Conservation (phyloP, 2,113 vertebrate species). For the Clupea harengus region DNA sequence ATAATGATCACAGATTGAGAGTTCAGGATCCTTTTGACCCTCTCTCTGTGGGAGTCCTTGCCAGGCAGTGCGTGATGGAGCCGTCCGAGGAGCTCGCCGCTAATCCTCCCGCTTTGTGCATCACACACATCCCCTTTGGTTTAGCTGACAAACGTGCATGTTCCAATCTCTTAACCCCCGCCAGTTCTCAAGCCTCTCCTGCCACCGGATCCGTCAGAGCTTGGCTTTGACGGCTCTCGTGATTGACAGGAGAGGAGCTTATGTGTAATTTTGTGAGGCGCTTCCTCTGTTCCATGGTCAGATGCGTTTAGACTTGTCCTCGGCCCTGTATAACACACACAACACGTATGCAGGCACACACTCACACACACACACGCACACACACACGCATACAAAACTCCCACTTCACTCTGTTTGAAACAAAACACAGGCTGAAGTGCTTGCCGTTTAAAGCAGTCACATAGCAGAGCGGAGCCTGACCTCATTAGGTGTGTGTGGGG, state of each 20-base stretch:
- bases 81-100: slow-evolving; percentile 25
- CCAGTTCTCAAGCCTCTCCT: slow-evolving; percentile 41
- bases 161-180: slow-evolving; percentile 51
- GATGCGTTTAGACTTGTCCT: slow-evolving; percentile 73
- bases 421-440: slow-evolving; percentile 67
- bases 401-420: slow-evolving; percentile 45
- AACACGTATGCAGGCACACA: neutral
- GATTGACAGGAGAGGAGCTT: slow-evolving; percentile 73
- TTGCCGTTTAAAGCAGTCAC: slow-evolving; percentile 67
- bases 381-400: neutral
- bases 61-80: slow-evolving; percentile 22
- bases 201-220: slow-evolving; percentile 56
- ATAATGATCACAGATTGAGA: slow-evolving; percentile 60
- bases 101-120: slow-evolving; percentile 51
- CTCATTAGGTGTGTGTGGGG: slow-evolving; percentile 55
- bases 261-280: slow-evolving; percentile 74
- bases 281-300: slow-evolving; percentile 55
- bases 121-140: slow-evolving; percentile 40
- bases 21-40: neutral
- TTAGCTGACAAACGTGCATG: slow-evolving; percentile 52
- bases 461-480: slow-evolving; percentile 54
- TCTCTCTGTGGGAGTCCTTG: neutral
- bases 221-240: slow-evolving; percentile 54
- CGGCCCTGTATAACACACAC: slow-evolving; percentile 41
- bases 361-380: neutral